Evolutionary conservation across 2,888 invertebrate genomes (phyloP), one percentile per base, ranked within the genome.

Genomic region (Chorisops tibialis): DNA sequence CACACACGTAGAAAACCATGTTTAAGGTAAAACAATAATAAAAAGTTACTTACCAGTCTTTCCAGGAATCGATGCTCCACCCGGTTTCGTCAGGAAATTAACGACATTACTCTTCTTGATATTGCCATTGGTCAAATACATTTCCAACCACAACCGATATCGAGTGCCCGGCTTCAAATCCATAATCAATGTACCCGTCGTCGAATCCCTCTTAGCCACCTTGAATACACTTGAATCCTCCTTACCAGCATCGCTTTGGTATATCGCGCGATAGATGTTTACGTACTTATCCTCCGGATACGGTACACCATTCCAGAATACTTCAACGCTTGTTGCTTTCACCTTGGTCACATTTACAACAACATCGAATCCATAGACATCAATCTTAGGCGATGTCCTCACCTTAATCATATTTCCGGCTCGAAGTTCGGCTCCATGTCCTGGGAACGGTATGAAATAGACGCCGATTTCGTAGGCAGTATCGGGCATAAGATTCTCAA

Each of bases 241-340:
- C 69, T 88, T 87, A 38, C 86, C 87, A 11, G 83, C 82, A 72
- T 88, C 88, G 70, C 86, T 87, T 74, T 88, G 87, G 75, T 89
- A 89, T 67, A 92, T 91, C 1, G 91, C 91, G 60, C 93, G 83
- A 79, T 90, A 93, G 70, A 94, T 91, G 68, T 93, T 89, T 52
- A 94, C 91, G 79, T 88, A 93, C 74, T 93, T 91, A 74, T 93
- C 93, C 66, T 92, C 89, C 0, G 94, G 94, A 68, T 89, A 86
- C 0, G 94, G 94, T 0, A 94, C 87, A 0, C 94, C 94, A 51
- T 81, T 85, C 91, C 93, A 93, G 4, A 84, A 82, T 5, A 94
- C 82, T 71, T 91, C 91, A 0, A 89, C 88, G 9, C 88, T 87
- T 56, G 85, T 86, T 0, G 90, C 82, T 67, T 91, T 91, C 0